Conservation (phyloP, 2,113 vertebrate species). For the Phalacrocorax pelagicus region DNA sequence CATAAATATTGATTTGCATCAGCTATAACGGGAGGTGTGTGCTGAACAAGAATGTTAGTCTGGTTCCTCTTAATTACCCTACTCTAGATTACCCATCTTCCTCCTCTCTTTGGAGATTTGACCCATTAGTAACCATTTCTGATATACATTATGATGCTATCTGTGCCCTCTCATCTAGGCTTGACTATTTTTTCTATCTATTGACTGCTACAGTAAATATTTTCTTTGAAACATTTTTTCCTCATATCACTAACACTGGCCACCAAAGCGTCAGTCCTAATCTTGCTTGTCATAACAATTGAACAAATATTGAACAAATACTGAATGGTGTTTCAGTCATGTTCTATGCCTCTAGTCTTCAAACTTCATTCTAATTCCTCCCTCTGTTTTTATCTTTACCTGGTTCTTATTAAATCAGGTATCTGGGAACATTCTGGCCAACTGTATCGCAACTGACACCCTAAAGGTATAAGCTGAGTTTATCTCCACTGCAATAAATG, state of each 20-base stretch:
- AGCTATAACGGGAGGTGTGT: neutral
- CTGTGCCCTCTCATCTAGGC: neutral
- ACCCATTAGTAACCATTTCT: neutral
- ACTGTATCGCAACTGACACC: neutral
- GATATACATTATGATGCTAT: neutral
- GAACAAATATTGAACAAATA: conserved; percentile 16
- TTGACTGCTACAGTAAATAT: neutral
- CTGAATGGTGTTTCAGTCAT: neutral
- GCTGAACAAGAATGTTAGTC: neutral
- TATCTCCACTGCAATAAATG: neutral
- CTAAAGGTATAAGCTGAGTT: neutral
- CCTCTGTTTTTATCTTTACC: neutral
- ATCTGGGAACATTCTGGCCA: neutral
- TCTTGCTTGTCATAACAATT: neutral
- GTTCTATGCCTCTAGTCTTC: neutral
- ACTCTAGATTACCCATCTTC: neutral
- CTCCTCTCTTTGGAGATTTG: neutral
- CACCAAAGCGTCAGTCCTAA: neutral
- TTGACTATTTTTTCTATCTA: neutral
- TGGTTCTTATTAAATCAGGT: neutral
- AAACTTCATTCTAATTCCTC: neutral
- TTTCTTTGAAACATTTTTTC: neutral
- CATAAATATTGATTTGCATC: neutral
- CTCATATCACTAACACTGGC: neutral
- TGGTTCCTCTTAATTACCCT: neutral